Evolutionary conservation across 2,797 vertebrate genomes (phyloP).

Genomic region (Sebastes wilsoni): DNA sequence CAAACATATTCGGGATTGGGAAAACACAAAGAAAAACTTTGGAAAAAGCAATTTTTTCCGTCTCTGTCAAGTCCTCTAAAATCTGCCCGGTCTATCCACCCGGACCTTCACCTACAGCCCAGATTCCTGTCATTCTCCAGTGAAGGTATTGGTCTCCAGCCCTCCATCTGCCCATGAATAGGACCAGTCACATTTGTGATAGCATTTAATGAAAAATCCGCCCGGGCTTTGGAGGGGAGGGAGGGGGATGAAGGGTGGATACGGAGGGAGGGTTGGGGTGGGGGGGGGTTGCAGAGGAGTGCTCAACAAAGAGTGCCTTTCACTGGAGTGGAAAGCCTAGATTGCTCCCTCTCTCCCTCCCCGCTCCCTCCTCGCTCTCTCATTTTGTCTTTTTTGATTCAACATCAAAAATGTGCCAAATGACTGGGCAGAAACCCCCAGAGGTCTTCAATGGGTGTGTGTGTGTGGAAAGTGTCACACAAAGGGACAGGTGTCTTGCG

Average conservation of each 20-base stretch:
- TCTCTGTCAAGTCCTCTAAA: constrained; percentile 12
- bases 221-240: constrained; percentile 51
- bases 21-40: background rate
- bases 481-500: constrained; percentile 74
- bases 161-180: constrained; percentile 75
- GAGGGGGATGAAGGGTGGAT: constrained; percentile 37
- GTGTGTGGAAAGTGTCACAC: constrained; percentile 45
- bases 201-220: constrained; percentile 81
- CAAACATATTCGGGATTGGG: background rate
- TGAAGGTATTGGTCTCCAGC: constrained; percentile 61
- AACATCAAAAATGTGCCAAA: constrained; percentile 77
- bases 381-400: constrained; percentile 73
- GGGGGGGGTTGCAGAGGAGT: constrained; percentile 43
- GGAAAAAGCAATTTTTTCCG: background rate
- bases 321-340: constrained; percentile 72
- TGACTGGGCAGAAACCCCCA: constrained; percentile 68
- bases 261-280: constrained; percentile 27
- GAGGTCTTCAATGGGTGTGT: constrained; percentile 40
- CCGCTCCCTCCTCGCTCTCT: constrained; percentile 39
- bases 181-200: constrained; percentile 78
- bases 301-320: constrained; percentile 81
- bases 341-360: constrained; percentile 61
- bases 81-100: background rate
- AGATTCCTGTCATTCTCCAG: constrained; percentile 73
- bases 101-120: constrained; percentile 48